phyloP scores from a whole-genome alignment of 2,888 invertebrate genomes.

The Platycheirus rosarum region DNA sequence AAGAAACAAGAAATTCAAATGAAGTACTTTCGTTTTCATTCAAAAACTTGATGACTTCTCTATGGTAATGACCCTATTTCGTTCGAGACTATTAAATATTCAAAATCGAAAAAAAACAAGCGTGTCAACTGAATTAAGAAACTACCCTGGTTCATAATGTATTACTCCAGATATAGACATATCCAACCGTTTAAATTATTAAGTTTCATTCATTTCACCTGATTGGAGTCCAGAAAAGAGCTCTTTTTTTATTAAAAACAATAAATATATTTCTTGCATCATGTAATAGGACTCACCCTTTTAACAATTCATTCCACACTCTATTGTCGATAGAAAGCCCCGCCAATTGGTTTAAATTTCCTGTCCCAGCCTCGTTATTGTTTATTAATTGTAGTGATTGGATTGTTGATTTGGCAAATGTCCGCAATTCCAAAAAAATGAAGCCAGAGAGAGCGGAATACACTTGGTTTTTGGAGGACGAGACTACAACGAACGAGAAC shows the following conservation, averaged over 20 bases:
- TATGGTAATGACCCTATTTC: slow-evolving; percentile 4
- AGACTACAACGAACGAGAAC: slow-evolving; percentile 18
- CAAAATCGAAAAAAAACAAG: neutral
- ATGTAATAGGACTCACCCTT: slow-evolving; percentile 57
- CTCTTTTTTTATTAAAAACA: slow-evolving; percentile 43
- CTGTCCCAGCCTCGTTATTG: neutral
- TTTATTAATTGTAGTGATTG: slow-evolving; percentile 39
- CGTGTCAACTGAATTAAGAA: neutral
- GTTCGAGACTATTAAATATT: slow-evolving; percentile 22
- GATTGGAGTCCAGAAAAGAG: slow-evolving; percentile 29
- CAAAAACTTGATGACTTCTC: slow-evolving; percentile 5
- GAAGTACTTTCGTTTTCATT: slow-evolving; percentile 16
- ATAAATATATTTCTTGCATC: too few species aligned
- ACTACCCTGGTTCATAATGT: neutral
- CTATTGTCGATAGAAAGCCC: slow-evolving; percentile 16
- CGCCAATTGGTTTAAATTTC: slow-evolving; percentile 11
- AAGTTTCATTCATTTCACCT: slow-evolving; percentile 14
- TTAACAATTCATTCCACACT: slow-evolving; percentile 47
- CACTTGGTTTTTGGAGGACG: slow-evolving; percentile 29
- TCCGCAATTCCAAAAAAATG: neutral
- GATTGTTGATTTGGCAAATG: neutral
- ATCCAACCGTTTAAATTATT: neutral
- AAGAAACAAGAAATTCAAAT: neutral
- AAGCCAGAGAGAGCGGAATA: slow-evolving; percentile 13
- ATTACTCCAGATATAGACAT: neutral